Evolutionary conservation across 2,888 invertebrate species (phyloP).

Genomic region (Athripsodes cinereus): DNA sequence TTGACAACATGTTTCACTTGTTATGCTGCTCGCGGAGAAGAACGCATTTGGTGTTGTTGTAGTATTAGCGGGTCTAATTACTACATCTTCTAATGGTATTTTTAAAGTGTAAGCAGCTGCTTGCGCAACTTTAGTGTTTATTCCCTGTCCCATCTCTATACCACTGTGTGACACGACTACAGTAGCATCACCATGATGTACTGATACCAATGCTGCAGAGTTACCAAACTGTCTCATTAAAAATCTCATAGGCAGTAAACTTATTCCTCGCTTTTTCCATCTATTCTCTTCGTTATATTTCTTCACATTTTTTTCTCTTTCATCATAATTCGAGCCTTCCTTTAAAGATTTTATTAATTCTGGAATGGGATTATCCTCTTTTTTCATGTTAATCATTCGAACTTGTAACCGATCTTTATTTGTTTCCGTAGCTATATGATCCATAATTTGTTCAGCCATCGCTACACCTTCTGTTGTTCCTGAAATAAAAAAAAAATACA

Average conservation of each 20-base stretch:
- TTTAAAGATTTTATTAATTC: slow-evolving; percentile 54
- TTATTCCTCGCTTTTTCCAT: slow-evolving; percentile 67
- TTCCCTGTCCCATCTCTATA: slow-evolving; percentile 72
- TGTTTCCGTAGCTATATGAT: slow-evolving; percentile 52
- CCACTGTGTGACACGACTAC: slow-evolving; percentile 64
- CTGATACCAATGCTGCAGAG: slow-evolving; percentile 53
- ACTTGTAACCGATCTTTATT: slow-evolving; percentile 55
- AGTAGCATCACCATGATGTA: slow-evolving; percentile 62
- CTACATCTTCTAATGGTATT: slow-evolving; percentile 58
- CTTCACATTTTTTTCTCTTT: slow-evolving; percentile 44
- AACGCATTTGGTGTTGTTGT: slow-evolving; percentile 60
- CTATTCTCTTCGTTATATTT: slow-evolving; percentile 59
- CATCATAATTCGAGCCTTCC: slow-evolving; percentile 50
- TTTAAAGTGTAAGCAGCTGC: slow-evolving; percentile 63
- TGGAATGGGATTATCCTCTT: slow-evolving; percentile 34
- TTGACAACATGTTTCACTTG: slow-evolving; percentile 63
- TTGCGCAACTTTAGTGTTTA: slow-evolving; percentile 66
- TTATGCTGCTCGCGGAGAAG: slow-evolving; percentile 65
- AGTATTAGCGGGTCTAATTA: slow-evolving; percentile 58
- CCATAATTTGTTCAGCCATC: slow-evolving; percentile 59
- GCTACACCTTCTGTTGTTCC: slow-evolving; percentile 48
- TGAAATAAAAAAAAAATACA: slow-evolving; percentile 9
- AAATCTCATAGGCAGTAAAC: slow-evolving; percentile 60
- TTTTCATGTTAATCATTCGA: slow-evolving; percentile 46
- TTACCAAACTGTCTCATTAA: slow-evolving; percentile 49